Percentiles rank a stretch among this genome's conserved stretches.
phyloP scores from a whole-genome alignment of 2,797 vertebrate genomes.

The Sebastes oblongus region DNA sequence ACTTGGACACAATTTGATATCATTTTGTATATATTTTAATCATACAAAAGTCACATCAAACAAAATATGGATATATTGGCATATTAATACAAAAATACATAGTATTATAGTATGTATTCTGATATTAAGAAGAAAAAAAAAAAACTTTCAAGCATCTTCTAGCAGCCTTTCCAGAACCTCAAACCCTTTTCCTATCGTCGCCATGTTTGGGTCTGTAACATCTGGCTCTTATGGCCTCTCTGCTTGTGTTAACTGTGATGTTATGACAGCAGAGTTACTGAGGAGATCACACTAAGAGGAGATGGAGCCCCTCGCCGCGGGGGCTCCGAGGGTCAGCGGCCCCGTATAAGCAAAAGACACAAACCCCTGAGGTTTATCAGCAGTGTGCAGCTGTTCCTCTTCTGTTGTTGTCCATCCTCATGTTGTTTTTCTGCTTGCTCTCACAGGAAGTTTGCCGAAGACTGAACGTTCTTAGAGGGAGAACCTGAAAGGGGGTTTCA shows the following conservation, averaged over 20 bases:
- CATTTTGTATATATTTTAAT: not conserved
- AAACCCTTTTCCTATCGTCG: not conserved
- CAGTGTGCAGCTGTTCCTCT: constrained; percentile 43
- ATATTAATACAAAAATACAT: not conserved
- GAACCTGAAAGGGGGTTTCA: constrained; percentile 26
- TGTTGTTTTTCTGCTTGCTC: constrained; percentile 37
- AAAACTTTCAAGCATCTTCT: not conserved
- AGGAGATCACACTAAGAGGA: constrained; percentile 56
- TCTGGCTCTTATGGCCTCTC: constrained; percentile 68
- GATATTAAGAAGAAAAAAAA: not conserved
- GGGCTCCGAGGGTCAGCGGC: constrained; percentile 58
- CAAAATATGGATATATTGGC: not conserved
- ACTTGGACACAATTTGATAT: not conserved
- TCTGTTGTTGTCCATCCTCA: constrained; percentile 21
- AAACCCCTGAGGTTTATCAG: constrained; percentile 33
- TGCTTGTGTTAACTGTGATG: constrained; percentile 66
- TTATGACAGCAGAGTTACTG: constrained; percentile 73
- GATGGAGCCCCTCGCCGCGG: constrained; percentile 24
- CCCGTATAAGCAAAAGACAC: constrained; percentile 41
- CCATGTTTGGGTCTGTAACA: constrained; percentile 39
- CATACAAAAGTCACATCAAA: not conserved
- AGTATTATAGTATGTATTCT: not conserved
- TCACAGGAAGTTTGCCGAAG: constrained; percentile 62
- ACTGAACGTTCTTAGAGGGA: constrained; percentile 5
- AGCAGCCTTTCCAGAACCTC: not conserved